Evolutionary conservation across 2,888 invertebrate species (phyloP), one percentile per base, ranked within the genome.

Genomic region (Geotrupes spiniger): DNA sequence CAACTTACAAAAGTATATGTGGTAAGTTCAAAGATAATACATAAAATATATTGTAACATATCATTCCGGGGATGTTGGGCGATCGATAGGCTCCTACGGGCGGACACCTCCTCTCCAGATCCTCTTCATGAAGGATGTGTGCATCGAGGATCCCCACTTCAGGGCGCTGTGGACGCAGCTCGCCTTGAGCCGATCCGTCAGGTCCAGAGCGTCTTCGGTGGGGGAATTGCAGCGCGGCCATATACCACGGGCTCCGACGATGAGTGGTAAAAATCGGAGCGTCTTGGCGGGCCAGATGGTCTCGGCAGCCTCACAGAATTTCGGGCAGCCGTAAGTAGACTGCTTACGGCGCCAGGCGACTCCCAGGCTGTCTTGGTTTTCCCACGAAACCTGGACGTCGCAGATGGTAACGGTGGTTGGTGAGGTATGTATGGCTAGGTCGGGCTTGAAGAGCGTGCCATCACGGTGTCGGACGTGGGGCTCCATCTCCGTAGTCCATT

Each of bases 391-490:
- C 27, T 47, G 50, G 14, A 54, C 47, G 31, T 51, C 53, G 9
- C 11, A 9, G 8, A 48, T 12, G 2, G 45, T 26, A 5, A 46
- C 41, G 6, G 6, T 21, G 4, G 4, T 8, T 2, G 1, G 11
- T 43, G 26, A 8, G 6, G 31, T 36, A 15, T 44, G 31, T 1
- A 54, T n/a, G 1, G 28, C 36, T 0, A 58, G 29, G 42, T 54
- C 57, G 1, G 62, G 61, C 29, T 60, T 61, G n/a, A 26, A 52
- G 0, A 61, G 51, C 1, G 21, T 31, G 2, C 61, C 63, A 26
- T 60, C 55, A 1, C 8, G 0, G 21, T 52, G 47, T 1, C 56
- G 41, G 12, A 61, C 40, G 16, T 53, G 49, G 2, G 59, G 61
- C 21, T 21, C 21, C 6, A 4, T 6, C 6, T 21, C 21, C 6